A percentile compares a stretch with the other conserved stretches of the same genome.
These are phyloP conservation scores for Hyposoter didymator DNA, from an alignment of 2,888 invertebrate genomes.

Conservation along the genomic window DNA sequence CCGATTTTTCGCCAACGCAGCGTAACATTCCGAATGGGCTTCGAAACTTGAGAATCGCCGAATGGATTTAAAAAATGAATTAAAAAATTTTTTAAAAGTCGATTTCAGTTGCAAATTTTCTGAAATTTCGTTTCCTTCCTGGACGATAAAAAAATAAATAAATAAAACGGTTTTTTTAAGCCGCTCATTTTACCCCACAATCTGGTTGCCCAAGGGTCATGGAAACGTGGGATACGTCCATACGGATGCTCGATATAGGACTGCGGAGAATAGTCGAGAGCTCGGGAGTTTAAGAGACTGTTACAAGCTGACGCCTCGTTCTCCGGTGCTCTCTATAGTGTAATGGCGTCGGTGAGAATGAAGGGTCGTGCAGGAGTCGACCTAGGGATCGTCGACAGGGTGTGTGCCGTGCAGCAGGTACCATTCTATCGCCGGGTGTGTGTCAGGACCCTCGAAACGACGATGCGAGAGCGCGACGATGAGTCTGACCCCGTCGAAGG, in stretches of 20 bases:
- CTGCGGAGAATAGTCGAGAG: slow-evolving; percentile 59
- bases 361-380: slow-evolving; percentile 69
- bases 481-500: slow-evolving; percentile 81
- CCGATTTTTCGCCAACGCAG: background rate
- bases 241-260: slow-evolving; percentile 27
- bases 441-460: slow-evolving; percentile 74
- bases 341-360: slow-evolving; percentile 69
- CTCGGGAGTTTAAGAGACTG: slow-evolving; percentile 83
- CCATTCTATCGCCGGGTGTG: slow-evolving; percentile 70
- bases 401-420: slow-evolving; percentile 74
- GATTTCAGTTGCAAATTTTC: too few species aligned
- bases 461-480: slow-evolving; percentile 75
- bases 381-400: slow-evolving; percentile 70
- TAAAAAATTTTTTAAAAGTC: background rate
- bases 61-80: background rate
- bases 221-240: slow-evolving; percentile 5
- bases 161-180: background rate
- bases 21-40: background rate
- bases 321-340: slow-evolving; percentile 73
- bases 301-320: slow-evolving; percentile 83
- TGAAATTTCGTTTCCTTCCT: background rate
- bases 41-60: background rate
- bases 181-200: background rate
- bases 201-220: background rate
- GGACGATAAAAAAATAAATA: background rate